phyloP scores from a whole-genome alignment of 2,113 vertebrate species.

The Catharus bicknelli region DNA sequence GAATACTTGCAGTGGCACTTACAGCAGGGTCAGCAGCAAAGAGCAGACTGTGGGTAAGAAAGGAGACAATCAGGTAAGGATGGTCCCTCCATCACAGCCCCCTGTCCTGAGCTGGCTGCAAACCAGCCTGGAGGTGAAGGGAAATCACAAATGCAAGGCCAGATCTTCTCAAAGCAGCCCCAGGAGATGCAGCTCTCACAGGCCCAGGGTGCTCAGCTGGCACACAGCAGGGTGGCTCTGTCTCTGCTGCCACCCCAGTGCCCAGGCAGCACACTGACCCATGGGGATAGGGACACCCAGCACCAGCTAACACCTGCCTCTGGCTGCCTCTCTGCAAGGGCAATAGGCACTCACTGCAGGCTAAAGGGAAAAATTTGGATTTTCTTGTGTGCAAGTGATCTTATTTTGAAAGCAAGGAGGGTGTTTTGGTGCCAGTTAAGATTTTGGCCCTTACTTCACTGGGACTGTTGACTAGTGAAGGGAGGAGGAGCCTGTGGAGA shows the following conservation, averaged over 20 bases:
- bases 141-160: not conserved
- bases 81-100: not conserved
- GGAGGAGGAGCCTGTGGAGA: not conserved
- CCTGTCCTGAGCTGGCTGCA: not conserved
- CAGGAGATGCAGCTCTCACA: not conserved
- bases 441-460: not conserved
- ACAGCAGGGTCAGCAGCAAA: not conserved
- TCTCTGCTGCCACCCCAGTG: too few relatives aligned
- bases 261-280: too few relatives aligned
- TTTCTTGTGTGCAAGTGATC: not conserved
- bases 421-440: not conserved
- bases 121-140: not conserved
- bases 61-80: not conserved
- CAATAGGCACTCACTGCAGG: not conserved
- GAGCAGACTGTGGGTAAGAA: not conserved
- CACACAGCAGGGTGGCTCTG: not conserved
- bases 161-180: not conserved
- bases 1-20: not conserved
- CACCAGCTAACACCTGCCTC: not conserved
- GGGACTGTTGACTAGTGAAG: not conserved
- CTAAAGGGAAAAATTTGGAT: not conserved
- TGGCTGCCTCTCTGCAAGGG: not conserved
- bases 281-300: accelerated
- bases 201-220: not conserved
- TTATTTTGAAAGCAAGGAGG: not conserved